Evolutionary conservation across 2,113 vertebrate genomes (phyloP), one percentile per base, ranked within the genome.

Genomic region (Raja brachyura): DNA sequence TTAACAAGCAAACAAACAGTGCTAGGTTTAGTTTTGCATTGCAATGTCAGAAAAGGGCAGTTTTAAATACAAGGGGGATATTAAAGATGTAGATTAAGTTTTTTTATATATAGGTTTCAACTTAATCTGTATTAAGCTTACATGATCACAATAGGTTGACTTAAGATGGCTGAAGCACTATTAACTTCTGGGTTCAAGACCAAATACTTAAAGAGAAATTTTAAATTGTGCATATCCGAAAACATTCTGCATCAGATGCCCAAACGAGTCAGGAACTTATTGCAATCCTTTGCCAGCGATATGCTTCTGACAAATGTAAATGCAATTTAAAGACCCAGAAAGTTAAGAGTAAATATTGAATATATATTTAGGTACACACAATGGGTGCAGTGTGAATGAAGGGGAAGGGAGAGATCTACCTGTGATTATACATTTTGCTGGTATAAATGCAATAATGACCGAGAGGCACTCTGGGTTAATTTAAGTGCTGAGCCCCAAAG

Each of bases 41-140:
- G 83, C 83, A 63, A 88, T 88, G 83, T 63, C 59, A 88, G 83
- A 86, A 88, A 88, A n/a, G 63, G 28, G 83, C 83, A 88, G 59
- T 88, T 61, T 88, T 63, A 88, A 86, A 88, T 56, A 88, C 83
- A 33, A 88, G 63, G 83, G 59, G 63, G 59, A 88, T n/a, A 31
- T n/a, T 31, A 18, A 66, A 88, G n/a, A 88, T 66, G 83, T 63
- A 88, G 83, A 66, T 33, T 31, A 63, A 16, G n/a, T n/a, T 31
- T 88, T 88, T 14, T 22, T 73, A 20, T 25, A 16, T 20, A 63
- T 18, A 66, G 25, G 7, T 88, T 88, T 88, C 28, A 88, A 20
- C 59, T 88, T 88, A 63, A 88, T 88, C n/a, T 31, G 59, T 88
- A 63, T 63, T 63, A 14, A 33, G 13, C 59, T 88, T 61, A 31